These are phyloP conservation scores for Marmota flaviventris DNA, from an alignment of 2,113 vertebrate species.

Conservation along the genomic window DNA sequence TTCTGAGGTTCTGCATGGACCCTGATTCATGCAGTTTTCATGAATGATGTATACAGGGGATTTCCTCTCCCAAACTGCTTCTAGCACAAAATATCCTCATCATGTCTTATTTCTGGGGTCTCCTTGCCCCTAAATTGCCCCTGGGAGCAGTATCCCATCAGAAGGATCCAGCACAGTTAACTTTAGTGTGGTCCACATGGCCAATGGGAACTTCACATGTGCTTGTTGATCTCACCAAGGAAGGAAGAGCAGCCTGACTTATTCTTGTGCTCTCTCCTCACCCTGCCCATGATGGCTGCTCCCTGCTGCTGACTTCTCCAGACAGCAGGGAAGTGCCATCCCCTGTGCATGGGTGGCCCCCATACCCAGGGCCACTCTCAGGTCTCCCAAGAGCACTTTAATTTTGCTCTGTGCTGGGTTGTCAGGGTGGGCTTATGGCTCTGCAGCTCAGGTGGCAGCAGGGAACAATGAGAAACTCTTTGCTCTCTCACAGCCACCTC, in stretches of 20 bases:
- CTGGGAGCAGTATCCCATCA: neutral
- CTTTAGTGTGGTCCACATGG: neutral
- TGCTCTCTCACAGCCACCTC: neutral
- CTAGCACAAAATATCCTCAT: neutral
- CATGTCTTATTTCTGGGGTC: neutral
- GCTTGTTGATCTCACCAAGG: too few species aligned
- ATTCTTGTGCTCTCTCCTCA: neutral
- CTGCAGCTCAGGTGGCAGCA: too few species aligned
- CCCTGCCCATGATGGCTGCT: neutral
- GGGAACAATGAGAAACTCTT: rapidly evolving
- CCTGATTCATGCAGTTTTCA: neutral
- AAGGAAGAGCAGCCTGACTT: neutral
- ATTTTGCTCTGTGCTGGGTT: too few species aligned
- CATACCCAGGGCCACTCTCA: too few species aligned
- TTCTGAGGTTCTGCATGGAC: neutral
- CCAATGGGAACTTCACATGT: neutral
- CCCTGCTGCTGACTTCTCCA: neutral
- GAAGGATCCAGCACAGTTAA: neutral
- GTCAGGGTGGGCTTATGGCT: neutral
- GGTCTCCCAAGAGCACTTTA: too few species aligned
- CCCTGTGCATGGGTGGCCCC: neutral
- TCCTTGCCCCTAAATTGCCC: neutral
- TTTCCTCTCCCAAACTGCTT: neutral
- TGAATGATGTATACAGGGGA: rapidly evolving
- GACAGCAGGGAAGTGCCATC: too few species aligned